Base-by-base conservation (phyloP, 2,888 invertebrate genomes). In the Drosophila infuscata region DNA sequence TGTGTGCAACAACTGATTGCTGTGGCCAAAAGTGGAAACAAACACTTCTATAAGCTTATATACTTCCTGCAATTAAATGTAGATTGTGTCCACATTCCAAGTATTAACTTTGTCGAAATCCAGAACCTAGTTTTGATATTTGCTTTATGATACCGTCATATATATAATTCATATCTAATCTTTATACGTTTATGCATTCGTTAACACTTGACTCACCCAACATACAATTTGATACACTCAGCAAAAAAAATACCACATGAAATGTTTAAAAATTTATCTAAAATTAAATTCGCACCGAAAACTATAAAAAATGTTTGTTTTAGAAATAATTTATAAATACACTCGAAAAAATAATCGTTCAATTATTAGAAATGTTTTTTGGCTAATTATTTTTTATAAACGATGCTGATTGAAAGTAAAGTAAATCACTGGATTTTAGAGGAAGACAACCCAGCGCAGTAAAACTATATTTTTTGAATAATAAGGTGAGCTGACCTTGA, bases 231-330 rank as follows among this genome's bases (percentile, higher is more conserved):
- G 3, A 15, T 25, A 8, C 46, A 46, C 46, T 15, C 3, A 25
- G 3, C 3, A 46, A 46, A 43, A 25, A 25, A 20, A 25, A 25
- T 25, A 8, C 17, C 1, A 8, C 15, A 25, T 15, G 1, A 25
- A 15, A 46, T 15, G n/a, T 2, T 8, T 8, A 0, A 20, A 8
- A 46, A 46, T 46, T 15, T 0, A 0, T 0, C 4, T 25, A 15
- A 46, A 15, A 2, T 15, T 0, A 46, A 25, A 25, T 4, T 15
- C 20, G 3, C 7, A n/a, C 1, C 1, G 3, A 12, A 12, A 20
- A 20, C 11, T 43, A 2, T 7, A 2, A 12, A 12, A 46, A 12
- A 3, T 9, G 9, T 43, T 20, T 20, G 4, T 20, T 11, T 20
- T 20, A 11, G 20, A 35, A 35, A 12, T 12, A 11, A 20, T 3